These are phyloP conservation scores for Aurelia aurita DNA, from an alignment of 30 jellyfish, hydroid and myxozoan genomes.

Conservation along the genomic window DNA sequence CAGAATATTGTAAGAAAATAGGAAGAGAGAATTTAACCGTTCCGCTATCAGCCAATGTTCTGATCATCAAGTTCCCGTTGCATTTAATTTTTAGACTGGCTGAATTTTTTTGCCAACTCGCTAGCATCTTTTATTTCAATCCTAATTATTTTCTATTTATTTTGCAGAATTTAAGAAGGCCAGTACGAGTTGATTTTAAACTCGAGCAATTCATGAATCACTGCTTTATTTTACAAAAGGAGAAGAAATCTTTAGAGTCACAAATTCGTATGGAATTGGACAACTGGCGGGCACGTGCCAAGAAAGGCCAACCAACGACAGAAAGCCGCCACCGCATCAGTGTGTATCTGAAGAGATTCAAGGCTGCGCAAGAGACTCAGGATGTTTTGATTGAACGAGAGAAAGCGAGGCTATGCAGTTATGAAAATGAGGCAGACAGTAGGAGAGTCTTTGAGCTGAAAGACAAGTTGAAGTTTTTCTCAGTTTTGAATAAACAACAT, in stretches of 20 bases:
- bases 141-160: no score
- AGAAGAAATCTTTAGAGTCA: conserved; percentile 58
- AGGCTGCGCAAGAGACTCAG: conserved; percentile 66
- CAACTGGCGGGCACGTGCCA: conserved; percentile 76
- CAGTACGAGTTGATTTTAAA: conserved; percentile 32
- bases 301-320: conserved; percentile 44
- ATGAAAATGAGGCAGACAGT: conserved; percentile 12
- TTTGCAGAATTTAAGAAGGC: neutral
- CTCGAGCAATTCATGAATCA: conserved; percentile 60
- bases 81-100: no score
- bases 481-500: conserved; percentile 60
- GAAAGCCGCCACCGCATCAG: conserved; percentile 70
- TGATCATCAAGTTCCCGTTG: no score
- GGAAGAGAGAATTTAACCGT: no score
- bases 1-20: no score
- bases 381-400: conserved; percentile 69
- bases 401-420: conserved; percentile 17
- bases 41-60: no score
- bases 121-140: no score
- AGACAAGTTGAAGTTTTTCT: conserved; percentile 47
- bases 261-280: conserved; percentile 65
- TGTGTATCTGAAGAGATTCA: conserved; percentile 39
- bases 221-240: conserved; percentile 47
- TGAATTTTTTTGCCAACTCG: no score
- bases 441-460: conserved; percentile 11